Conservation (phyloP, 2,797 vertebrate genomes). For the Sebastes matsubarae region DNA sequence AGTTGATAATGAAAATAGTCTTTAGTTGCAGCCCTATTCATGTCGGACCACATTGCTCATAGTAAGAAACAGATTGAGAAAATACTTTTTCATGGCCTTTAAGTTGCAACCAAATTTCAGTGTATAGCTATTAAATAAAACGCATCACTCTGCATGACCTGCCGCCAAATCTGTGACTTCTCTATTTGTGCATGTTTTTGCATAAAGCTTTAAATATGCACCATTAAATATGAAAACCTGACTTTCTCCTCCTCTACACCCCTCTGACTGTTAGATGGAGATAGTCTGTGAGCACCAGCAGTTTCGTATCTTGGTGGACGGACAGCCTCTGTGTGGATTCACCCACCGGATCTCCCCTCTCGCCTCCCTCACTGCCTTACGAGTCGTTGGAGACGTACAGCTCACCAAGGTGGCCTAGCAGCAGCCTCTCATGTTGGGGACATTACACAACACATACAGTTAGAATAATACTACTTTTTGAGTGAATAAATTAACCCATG, state of each 20-base stretch:
- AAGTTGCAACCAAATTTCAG: fast-evolving
- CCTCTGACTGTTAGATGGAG: slow-evolving; percentile 85
- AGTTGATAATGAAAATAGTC: too few relatives aligned
- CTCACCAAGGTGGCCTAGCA: slow-evolving; percentile 92
- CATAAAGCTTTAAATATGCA: not conserved
- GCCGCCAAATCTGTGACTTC: not conserved
- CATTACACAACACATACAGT: not conserved
- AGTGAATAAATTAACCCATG: slow-evolving; percentile 32
- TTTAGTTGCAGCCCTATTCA: fast-evolving
- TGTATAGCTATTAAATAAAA: not conserved
- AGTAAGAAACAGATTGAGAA: too few relatives aligned
- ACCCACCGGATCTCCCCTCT: slow-evolving; percentile 84
- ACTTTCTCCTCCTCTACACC: not conserved
- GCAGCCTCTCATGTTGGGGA: slow-evolving; percentile 21
- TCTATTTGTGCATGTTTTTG: not conserved
- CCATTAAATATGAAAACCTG: not conserved
- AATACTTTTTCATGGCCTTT: fast-evolving
- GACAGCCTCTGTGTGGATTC: slow-evolving; percentile 90
- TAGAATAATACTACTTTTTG: slow-evolving; percentile 54
- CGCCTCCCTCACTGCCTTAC: slow-evolving; percentile 85
- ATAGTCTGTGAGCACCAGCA: slow-evolving; percentile 94
- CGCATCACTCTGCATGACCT: not conserved
- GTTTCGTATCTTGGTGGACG: slow-evolving; percentile 90
- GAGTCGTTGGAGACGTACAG: slow-evolving; percentile 87
- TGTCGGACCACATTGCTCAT: too few relatives aligned